phyloP scores from a whole-genome alignment of 2,113 vertebrate species.

The Eublepharis macularius region DNA sequence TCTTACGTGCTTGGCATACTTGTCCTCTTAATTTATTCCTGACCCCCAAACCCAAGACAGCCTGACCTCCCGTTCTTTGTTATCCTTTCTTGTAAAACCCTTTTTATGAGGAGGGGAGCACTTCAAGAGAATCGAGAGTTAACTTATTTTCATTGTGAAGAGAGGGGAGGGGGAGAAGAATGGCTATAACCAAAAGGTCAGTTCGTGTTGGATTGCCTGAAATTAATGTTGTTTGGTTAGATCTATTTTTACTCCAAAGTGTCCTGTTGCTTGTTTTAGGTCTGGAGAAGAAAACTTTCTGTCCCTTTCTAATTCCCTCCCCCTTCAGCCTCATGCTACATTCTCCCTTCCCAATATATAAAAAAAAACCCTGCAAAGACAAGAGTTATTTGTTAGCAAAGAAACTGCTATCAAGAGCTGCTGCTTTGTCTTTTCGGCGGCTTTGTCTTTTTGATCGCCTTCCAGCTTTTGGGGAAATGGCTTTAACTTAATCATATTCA shows the following conservation, averaged over 20 bases:
- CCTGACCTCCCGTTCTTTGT: conserved; percentile 16
- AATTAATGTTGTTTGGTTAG: conserved; percentile 16
- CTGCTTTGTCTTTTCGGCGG: background rate
- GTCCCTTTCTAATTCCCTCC: background rate
- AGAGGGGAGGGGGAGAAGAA: background rate
- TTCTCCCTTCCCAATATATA: conserved; percentile 14
- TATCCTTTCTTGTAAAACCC: conserved; percentile 29
- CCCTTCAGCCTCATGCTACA: background rate
- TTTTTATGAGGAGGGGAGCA: background rate
- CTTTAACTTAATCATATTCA: conserved; percentile 8
- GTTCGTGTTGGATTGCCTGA: background rate
- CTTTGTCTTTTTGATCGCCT: background rate
- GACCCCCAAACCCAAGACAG: conserved; percentile 30
- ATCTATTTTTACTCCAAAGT: background rate
- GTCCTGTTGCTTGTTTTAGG: background rate
- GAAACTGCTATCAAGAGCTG: conserved; percentile 6
- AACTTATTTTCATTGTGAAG: conserved; percentile 9
- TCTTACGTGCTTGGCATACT: background rate
- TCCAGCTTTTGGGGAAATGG: background rate
- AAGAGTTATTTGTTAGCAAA: conserved; percentile 26
- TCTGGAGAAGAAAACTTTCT: conserved; percentile 15
- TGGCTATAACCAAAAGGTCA: background rate
- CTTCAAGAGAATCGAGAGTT: conserved; percentile 1
- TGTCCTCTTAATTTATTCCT: background rate
- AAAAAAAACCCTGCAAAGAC: background rate